Percentiles rank a stretch among this genome's conserved stretches.
Evolutionary conservation across 1,140 invertebrate species (phyloP).

Genomic region (Sitophilus oryzae): DNA sequence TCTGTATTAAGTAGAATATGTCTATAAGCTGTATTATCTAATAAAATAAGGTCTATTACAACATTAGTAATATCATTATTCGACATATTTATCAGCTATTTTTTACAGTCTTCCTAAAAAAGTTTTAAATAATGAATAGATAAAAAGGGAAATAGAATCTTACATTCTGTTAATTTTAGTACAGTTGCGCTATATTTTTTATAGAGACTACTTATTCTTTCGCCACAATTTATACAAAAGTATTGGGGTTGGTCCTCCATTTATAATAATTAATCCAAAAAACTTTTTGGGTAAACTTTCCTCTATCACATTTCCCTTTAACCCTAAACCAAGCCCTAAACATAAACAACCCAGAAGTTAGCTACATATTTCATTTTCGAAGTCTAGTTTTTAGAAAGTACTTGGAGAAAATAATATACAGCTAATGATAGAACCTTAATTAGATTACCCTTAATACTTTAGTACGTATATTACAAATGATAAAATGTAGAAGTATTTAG

Average conservation of each 20-base stretch:
- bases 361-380: too few species aligned
- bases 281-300: too few species aligned
- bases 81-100: slow-evolving; percentile 81
- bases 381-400: too few species aligned
- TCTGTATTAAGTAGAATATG: slow-evolving; percentile 75
- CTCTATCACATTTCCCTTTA: too few species aligned
- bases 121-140: slow-evolving; percentile 9
- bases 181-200: slow-evolving; percentile 63
- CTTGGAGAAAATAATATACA: too few species aligned
- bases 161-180: slow-evolving; percentile 65
- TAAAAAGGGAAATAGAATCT: slow-evolving; percentile 46
- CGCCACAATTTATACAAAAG: slow-evolving; percentile 64
- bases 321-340: too few species aligned
- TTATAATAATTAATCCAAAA: too few species aligned
- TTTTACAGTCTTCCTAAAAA: slow-evolving; percentile 65
- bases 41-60: slow-evolving; percentile 72
- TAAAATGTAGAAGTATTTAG: too few species aligned
- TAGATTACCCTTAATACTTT: too few species aligned
- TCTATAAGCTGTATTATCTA: slow-evolving; percentile 72
- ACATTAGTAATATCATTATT: slow-evolving; percentile 81
- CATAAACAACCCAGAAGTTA: neutral
- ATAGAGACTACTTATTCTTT: slow-evolving; percentile 54
- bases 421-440: too few species aligned
- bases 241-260: slow-evolving; percentile 31
- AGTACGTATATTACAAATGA: too few species aligned